Evolutionary conservation across 2,888 invertebrate genomes (phyloP), one percentile per base, ranked within the genome.

Genomic region (Dynastes tityus): DNA sequence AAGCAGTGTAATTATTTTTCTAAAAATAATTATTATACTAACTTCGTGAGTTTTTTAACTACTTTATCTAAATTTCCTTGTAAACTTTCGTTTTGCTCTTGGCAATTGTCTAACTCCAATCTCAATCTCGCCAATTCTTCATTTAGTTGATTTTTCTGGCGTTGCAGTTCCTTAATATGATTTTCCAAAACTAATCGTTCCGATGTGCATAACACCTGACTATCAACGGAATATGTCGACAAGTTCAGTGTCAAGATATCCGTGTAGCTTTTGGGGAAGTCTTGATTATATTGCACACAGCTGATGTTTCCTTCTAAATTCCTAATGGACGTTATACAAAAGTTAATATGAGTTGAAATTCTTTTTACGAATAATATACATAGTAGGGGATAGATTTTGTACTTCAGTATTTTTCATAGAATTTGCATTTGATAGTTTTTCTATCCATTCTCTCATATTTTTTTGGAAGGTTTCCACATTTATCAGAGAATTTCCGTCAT

Each of bases 1-100:
- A 68, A 58, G 13, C 16, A 16, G 16, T n/a, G 58, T 51, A 32
- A 16, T 9, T 22, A 29, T 29, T 40, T 32, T 37, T 11, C 11
- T 9, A 53, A 4, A 16, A 22, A 27, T 29, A 29, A 22, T 9
- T 2, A 6, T 61, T 61, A 6, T 61, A 75, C 67, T 68, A 22
- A 79, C 79, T 74, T 77, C 11, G 32, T 32, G 29, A 79, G 70
- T 53, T 76, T 75, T 40, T 76, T 78, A 27, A 32, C 6, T n/a
- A 77, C 51, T 37, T 78, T 78, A 29, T 78, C 78, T 16, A 80
- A 55, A 22, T 68, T 55, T 13, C 53, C 49, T 29, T 80, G 80
- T 32, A 80, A 40, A 9, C 45, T 65, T 45, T 80, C 80, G 45
- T 80, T 80, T n/a, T 58, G 58, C 5, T 80, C 80, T 1, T 53